A percentile compares a stretch with the other conserved stretches of the same genome.
Conservation (phyloP, 2,113 vertebrate species). For the Odobenus rosmarus region DNA sequence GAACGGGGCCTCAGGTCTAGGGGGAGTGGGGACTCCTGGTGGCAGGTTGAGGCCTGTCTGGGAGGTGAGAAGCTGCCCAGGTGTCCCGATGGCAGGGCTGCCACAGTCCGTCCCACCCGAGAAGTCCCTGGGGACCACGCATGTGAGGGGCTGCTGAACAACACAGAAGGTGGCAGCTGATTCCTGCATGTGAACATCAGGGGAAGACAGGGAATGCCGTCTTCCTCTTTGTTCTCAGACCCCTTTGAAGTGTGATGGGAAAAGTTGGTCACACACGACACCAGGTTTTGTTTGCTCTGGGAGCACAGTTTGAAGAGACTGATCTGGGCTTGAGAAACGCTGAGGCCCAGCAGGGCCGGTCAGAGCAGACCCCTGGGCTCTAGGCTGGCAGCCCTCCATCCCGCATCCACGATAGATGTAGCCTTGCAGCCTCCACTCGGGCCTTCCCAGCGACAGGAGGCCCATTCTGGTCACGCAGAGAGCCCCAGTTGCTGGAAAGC, state of each 20-base stretch:
- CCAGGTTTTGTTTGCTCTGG: neutral
- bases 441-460: neutral
- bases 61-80: neutral
- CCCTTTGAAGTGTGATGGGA: neutral
- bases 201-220: neutral
- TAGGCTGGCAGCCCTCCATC: neutral
- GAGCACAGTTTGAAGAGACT: neutral
- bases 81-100: neutral
- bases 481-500: no score
- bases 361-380: neutral
- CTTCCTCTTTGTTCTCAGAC: neutral
- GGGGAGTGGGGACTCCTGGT: neutral
- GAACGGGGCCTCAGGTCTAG: neutral
- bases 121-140: rapidly evolving
- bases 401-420: neutral
- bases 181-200: neutral
- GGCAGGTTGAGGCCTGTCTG: neutral
- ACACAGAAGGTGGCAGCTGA: neutral
- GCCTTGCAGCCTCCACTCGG: neutral
- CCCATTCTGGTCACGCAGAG: no score
- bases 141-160: neutral
- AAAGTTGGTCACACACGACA: neutral
- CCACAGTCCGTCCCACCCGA: neutral
- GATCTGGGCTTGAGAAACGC: neutral
- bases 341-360: neutral